Conservation (phyloP, 2,888 invertebrate species). For the Epiblema foenella region DNA sequence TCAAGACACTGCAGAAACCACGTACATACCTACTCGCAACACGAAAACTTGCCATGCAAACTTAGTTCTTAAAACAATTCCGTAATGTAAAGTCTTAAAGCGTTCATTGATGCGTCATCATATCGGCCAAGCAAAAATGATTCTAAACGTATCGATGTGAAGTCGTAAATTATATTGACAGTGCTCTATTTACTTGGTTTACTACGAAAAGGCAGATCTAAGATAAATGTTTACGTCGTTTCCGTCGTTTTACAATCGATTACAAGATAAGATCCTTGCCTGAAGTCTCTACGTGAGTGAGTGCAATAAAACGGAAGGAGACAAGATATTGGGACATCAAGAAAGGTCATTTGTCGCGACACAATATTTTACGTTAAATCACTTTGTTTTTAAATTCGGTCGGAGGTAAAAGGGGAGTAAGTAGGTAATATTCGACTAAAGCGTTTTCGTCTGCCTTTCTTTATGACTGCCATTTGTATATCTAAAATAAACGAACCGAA, state of each 20-base stretch:
- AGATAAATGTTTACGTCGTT: not conserved
- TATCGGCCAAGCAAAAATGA: not conserved
- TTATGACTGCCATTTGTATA: not conserved
- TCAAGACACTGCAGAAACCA: not conserved
- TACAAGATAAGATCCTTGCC: not conserved
- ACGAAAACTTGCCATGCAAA: not conserved
- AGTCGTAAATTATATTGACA: not conserved
- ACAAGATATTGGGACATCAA: constrained; percentile 25
- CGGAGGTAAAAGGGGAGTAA: not conserved
- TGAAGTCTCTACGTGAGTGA: not conserved
- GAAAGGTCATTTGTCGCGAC: constrained; percentile 25
- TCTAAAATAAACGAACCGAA: not conserved
- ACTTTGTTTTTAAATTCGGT: constrained; percentile 28
- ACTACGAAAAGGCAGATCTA: not conserved
- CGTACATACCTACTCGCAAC: not conserved
- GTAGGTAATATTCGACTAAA: not conserved
- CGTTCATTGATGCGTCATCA: not conserved
- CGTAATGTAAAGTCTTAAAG: not conserved
- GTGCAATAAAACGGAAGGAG: constrained; percentile 22
- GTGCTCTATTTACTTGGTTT: not conserved
- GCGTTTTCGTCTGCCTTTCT: not conserved
- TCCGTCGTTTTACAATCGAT: not conserved
- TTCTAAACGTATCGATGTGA: not conserved
- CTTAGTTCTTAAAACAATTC: not conserved
- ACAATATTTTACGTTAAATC: constrained; percentile 27